Conservation (phyloP, 2,888 invertebrate genomes). For the Sarcophaga caerulescens region DNA sequence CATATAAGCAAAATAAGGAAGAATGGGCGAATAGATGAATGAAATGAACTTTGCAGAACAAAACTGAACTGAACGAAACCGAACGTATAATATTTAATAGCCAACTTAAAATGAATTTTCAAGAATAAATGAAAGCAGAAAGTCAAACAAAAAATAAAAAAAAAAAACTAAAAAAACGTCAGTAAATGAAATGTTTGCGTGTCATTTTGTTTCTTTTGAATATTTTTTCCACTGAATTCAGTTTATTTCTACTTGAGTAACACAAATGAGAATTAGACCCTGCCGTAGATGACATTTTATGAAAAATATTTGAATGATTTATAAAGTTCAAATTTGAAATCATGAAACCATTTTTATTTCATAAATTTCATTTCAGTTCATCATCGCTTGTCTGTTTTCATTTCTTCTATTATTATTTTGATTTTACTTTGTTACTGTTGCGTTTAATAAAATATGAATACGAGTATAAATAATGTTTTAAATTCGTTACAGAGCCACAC, state of each 20-base stretch:
- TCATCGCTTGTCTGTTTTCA: not conserved
- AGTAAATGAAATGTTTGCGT: conserved; percentile 64
- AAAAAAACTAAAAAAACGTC: not conserved
- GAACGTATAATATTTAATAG: not conserved
- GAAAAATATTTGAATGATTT: conserved; percentile 12
- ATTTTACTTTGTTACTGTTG: not conserved
- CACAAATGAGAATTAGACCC: conserved; percentile 8
- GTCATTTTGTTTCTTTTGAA: conserved; percentile 25
- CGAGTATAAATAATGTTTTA: conserved; percentile 37
- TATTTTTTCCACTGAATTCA: conserved; percentile 15
- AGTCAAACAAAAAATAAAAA: not conserved
- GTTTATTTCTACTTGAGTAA: conserved; percentile 24
- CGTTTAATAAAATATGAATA: not conserved
- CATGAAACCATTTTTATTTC: conserved; percentile 39
- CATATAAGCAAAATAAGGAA: conserved; percentile 58
- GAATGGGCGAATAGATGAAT: conserved; percentile 47
- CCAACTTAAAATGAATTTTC: conserved; percentile 48
- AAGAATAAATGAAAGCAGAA: conserved; percentile 17
- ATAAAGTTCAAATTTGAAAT: conserved; percentile 50
- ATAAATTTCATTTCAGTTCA: not conserved
- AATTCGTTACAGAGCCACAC: not conserved
- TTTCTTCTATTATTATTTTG: not conserved
- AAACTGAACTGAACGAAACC: not conserved
- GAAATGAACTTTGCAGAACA: conserved; percentile 45
- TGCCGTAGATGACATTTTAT: conserved; percentile 27